A percentile compares a stretch with the other conserved stretches of the same genome.
Conservation (phyloP, 1,140 invertebrate genomes). For the Ceratosolen fusciceps region DNA sequence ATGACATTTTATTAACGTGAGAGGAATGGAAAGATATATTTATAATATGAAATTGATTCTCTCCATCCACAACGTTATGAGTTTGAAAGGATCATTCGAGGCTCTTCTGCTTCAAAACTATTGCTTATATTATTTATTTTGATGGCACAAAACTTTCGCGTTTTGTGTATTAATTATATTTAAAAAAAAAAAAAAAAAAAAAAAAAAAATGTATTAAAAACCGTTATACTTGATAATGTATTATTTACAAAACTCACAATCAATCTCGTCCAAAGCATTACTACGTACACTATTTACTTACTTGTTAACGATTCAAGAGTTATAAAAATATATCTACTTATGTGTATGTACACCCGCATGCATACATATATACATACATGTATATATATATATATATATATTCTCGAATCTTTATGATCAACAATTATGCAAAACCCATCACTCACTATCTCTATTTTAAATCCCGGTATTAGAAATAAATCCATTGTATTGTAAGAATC, state of each 20-base stretch:
- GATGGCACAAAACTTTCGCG: slow-evolving; percentile 55
- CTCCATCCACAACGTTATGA: neutral
- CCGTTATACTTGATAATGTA: slow-evolving; percentile 45
- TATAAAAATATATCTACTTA: neutral
- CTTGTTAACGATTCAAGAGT: neutral
- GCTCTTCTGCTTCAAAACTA: slow-evolving; percentile 55
- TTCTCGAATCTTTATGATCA: neutral
- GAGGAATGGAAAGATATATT: slow-evolving; percentile 17
- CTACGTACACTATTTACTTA: neutral
- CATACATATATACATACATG: neutral
- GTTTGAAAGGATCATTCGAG: slow-evolving; percentile 10
- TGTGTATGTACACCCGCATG: neutral
- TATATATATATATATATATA: neutral
- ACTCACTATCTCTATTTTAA: too few relatives aligned
- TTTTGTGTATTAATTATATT: slow-evolving; percentile 65
- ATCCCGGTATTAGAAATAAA: too few relatives aligned
- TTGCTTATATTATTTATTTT: slow-evolving; percentile 61
- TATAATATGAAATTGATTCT: slow-evolving; percentile 14
- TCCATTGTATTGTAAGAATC: too few relatives aligned
- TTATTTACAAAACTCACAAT: neutral
- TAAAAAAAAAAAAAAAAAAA: too few relatives aligned
- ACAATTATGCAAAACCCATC: too few relatives aligned
- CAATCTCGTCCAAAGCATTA: neutral
- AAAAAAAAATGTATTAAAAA: slow-evolving; percentile 67
- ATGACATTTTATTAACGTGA: slow-evolving; percentile 31